phyloP scores from a whole-genome alignment of 2,797 vertebrate genomes.

The Lycodopsis pacificus region DNA sequence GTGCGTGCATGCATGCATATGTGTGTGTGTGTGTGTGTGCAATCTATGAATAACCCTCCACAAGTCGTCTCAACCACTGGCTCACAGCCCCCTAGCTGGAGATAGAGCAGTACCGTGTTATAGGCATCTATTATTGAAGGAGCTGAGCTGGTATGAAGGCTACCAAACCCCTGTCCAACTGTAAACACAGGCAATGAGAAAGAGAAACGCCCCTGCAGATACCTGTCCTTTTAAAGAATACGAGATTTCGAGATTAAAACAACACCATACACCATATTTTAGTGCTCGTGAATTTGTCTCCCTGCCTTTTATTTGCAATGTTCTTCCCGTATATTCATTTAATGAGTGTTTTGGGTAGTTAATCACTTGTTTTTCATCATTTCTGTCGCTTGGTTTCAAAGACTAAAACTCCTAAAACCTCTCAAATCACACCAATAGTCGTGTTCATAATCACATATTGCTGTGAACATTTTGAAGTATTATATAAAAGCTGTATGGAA shows the following conservation, averaged over 20 bases:
- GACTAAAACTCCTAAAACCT: background rate
- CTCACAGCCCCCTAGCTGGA: constrained; percentile 76
- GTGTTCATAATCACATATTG: background rate
- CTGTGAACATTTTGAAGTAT: background rate
- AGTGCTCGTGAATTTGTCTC: background rate
- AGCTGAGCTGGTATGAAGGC: constrained; percentile 70
- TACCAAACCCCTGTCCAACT: constrained; percentile 68
- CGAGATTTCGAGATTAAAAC: constrained; percentile 25
- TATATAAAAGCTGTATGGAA: background rate
- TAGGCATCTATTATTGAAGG: constrained; percentile 80
- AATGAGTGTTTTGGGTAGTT: background rate
- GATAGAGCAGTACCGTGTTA: constrained; percentile 75
- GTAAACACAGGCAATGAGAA: constrained; percentile 63
- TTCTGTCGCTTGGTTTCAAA: background rate
- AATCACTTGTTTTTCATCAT: background rate
- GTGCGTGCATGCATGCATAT: constrained; percentile 48
- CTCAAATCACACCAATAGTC: background rate
- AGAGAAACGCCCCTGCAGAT: constrained; percentile 24
- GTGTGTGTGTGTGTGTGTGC: constrained; percentile 27
- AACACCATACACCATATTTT: background rate
- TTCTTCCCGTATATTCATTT: background rate
- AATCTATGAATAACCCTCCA: constrained; percentile 75
- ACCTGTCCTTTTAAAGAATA: constrained; percentile 33
- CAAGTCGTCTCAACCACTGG: constrained; percentile 69
- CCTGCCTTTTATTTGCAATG: constrained; percentile 2